Base-by-base conservation (phyloP, 1,140 invertebrate genomes). In the Dolichoris vasculosae region DNA sequence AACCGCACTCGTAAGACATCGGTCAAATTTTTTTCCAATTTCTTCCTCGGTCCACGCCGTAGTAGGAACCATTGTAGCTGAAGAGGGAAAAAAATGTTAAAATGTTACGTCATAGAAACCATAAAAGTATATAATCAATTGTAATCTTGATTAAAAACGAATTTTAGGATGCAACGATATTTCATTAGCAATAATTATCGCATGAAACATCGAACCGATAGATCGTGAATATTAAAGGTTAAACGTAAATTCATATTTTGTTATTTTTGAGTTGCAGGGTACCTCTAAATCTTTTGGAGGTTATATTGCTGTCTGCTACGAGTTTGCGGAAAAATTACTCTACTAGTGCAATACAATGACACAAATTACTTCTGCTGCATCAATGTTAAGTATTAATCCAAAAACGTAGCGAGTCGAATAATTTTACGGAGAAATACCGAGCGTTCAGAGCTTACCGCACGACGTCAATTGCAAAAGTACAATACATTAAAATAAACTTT, bases 1-100 rank as follows among this genome's bases (percentile, higher is more conserved):
- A 2, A 94, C 86, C 3, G 91, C 91, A 77, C 94, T 93, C 17
- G 92, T 91, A n/a, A 94, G 90, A 88, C 94, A 94, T 32, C 90
- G 91, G 84, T 94, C 94, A 94, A 93, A 94, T 90, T 94, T 93
- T 89, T 88, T 90, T n/a, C 93, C 93, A 73, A 94, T 91, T 89
- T 94, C 93, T 69, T 94, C 93, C 82, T 94, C 93, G 46, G 89
- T 59, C 90, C 90, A 92, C 17, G 89, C 67, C 26, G 86, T 85
- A 82, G 69, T 73, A n/a, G 38, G 11, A 43, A 73, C 69, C 69
- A 73, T 73, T 73, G 26, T 73, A 73, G 38, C 38, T 73, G n/a
- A 77, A 63, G 79, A n/a, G n/a, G n/a, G n/a, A 6, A 67, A 80
- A 55, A 80, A 77, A 38, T 59, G 23, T n/a, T 9, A 63, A 82